Conservation (phyloP, 2,888 invertebrate species). For the Hyppa rectilinea region DNA sequence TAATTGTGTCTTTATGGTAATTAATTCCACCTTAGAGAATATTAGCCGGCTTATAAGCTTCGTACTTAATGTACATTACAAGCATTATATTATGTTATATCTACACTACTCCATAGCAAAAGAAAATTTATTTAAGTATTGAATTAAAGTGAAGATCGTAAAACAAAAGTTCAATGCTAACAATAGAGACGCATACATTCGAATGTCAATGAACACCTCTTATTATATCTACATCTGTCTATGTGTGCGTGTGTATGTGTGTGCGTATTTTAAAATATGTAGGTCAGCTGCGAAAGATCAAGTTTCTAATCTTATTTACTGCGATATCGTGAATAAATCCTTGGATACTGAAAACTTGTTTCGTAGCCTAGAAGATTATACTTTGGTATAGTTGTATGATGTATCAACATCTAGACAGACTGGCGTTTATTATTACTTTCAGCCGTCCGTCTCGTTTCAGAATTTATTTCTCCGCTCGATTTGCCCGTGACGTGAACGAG, state of each 20-base stretch:
- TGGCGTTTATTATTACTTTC: constrained; percentile 39
- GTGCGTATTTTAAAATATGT: constrained; percentile 42
- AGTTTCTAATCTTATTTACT: constrained; percentile 25
- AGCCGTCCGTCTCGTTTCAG: constrained; percentile 8
- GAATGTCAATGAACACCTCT: constrained; percentile 48
- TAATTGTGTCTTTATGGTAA: constrained; percentile 13
- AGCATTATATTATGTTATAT: not conserved
- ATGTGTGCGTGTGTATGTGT: not conserved
- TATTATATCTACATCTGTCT: constrained; percentile 6
- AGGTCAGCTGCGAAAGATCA: constrained; percentile 47
- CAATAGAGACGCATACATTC: constrained; percentile 28
- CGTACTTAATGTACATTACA: not conserved
- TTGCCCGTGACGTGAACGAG: not conserved
- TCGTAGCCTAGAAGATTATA: too few relatives aligned
- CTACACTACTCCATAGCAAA: not conserved
- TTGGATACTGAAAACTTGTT: constrained; percentile 6
- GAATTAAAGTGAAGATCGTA: not conserved
- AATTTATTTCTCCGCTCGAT: constrained; percentile 34
- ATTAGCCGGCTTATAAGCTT: not conserved
- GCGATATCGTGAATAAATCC: constrained; percentile 20
- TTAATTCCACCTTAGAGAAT: constrained; percentile 6
- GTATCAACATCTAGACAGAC: not conserved
- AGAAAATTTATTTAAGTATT: constrained; percentile 20
- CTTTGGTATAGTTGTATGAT: too few relatives aligned
- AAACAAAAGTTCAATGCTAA: constrained; percentile 35